Evolutionary conservation across 2,797 vertebrate species (phyloP).

Genomic region (Epinephelus awoara): DNA sequence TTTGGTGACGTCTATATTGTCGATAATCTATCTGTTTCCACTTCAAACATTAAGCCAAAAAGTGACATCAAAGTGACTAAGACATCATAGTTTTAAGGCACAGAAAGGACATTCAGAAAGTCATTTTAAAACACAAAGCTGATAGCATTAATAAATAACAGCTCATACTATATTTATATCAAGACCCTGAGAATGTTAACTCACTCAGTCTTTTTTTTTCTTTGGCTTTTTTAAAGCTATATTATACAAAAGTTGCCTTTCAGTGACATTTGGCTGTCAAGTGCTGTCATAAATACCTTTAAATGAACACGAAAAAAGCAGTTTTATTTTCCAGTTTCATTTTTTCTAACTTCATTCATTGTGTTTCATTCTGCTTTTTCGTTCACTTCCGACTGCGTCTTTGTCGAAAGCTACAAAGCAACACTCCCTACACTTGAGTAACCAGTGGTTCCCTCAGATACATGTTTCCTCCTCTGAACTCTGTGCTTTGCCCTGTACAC

Average conservation of each 20-base stretch:
- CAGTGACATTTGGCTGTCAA: slow-evolving; percentile 10
- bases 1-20: slow-evolving; percentile 35
- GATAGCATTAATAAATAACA: slow-evolving; percentile 60
- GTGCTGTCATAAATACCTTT: slow-evolving; percentile 31
- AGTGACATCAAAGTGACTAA: slow-evolving; percentile 62
- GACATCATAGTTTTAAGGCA: slow-evolving; percentile 77
- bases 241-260: slow-evolving; percentile 39
- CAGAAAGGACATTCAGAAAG: slow-evolving; percentile 55
- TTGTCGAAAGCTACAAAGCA: slow-evolving; percentile 16
- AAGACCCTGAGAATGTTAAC: slow-evolving; percentile 74
- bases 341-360: background rate
- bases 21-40: slow-evolving; percentile 46
- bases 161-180: slow-evolving; percentile 41
- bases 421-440: slow-evolving; percentile 83
- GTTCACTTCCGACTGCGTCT: background rate
- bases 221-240: slow-evolving; percentile 16
- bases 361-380: background rate
- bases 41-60: slow-evolving; percentile 59
- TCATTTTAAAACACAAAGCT: slow-evolving; percentile 48
- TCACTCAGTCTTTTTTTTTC: slow-evolving; percentile 6
- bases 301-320: slow-evolving; percentile 29
- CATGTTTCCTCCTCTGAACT: slow-evolving; percentile 61
- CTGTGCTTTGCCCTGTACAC: slow-evolving; percentile 65
- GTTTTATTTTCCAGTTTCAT: slow-evolving; percentile 4
- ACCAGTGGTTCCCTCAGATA: slow-evolving; percentile 76